Percentiles rank a stretch among this genome's conserved stretches.
phyloP scores from a whole-genome alignment of 2,888 invertebrate species.

The Acronicta aceris region DNA sequence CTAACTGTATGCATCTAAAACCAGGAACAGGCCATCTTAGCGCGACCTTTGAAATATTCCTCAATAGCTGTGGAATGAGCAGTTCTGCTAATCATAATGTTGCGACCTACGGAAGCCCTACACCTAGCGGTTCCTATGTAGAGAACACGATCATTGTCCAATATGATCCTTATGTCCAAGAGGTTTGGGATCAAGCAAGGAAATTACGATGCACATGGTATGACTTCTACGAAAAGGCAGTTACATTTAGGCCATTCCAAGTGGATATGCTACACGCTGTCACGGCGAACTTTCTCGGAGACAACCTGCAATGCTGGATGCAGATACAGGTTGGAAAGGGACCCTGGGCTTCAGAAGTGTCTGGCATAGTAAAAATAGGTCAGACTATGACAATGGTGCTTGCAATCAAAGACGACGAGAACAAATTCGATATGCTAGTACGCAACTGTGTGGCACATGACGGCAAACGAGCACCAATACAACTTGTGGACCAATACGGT shows the following conservation, averaged over 20 bases:
- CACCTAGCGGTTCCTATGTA: constrained; percentile 97
- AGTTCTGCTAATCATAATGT: constrained; percentile 97
- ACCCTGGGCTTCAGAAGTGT: constrained; percentile 99
- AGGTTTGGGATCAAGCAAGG: constrained; percentile 98
- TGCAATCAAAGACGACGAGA: constrained; percentile 98
- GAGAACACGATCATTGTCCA: constrained; percentile 98
- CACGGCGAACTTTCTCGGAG: constrained; percentile 98
- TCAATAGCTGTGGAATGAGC: constrained; percentile 98
- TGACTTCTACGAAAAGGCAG: constrained; percentile 98
- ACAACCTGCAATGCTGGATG: constrained; percentile 99
- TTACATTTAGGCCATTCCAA: constrained; percentile 98
- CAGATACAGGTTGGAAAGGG: constrained; percentile 99
- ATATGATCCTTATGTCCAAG: constrained; percentile 98
- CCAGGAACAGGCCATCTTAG: constrained; percentile 97
- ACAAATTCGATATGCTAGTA: constrained; percentile 98
- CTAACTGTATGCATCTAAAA: constrained; percentile 97
- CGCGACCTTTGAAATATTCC: constrained; percentile 97
- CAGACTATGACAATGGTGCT: constrained; percentile 99
- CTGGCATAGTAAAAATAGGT: constrained; percentile 98
- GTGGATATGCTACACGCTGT: constrained; percentile 98
- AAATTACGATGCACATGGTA: constrained; percentile 98
- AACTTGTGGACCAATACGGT: constrained; percentile 97
- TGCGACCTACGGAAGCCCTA: constrained; percentile 95
- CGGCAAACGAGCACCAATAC: constrained; percentile 97
- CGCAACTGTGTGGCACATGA: constrained; percentile 98